Conservation (phyloP, 2,113 vertebrate genomes). For the Pygoscelis antarcticus region DNA sequence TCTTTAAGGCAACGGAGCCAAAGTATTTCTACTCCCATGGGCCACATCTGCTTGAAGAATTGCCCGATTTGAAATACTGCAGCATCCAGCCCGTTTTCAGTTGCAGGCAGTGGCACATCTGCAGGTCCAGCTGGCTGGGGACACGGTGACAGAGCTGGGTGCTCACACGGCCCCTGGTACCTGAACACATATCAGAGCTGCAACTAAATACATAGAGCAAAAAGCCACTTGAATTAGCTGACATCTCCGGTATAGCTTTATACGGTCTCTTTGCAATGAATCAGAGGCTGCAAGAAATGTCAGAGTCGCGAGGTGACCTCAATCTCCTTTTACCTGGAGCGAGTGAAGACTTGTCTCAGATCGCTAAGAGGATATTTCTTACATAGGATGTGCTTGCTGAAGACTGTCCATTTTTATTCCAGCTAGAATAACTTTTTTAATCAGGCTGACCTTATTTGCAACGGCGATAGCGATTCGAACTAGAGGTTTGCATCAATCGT, state of each 20-base stretch:
- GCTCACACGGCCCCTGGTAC: background rate
- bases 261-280: background rate
- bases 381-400: background rate
- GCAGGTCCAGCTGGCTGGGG: background rate
- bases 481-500: background rate
- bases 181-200: rapidly evolving
- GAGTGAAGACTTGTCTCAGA: background rate
- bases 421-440: background rate
- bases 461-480: rapidly evolving
- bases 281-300: background rate
- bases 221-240: background rate
- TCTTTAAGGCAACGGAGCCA: background rate
- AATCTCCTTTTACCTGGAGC: slow-evolving; percentile 17
- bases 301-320: background rate
- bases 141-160: background rate
- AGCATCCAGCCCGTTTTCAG: background rate
- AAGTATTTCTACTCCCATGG: background rate
- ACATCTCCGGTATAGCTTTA: background rate
- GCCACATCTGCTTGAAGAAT: background rate
- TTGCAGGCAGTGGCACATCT: background rate
- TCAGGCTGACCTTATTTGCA: slow-evolving; percentile 24
- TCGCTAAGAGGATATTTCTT: background rate
- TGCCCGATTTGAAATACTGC: background rate
- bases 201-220: background rate
- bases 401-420: background rate